Conservation (phyloP, 1,140 invertebrate species). For the Cardiocondyla obscurior region DNA sequence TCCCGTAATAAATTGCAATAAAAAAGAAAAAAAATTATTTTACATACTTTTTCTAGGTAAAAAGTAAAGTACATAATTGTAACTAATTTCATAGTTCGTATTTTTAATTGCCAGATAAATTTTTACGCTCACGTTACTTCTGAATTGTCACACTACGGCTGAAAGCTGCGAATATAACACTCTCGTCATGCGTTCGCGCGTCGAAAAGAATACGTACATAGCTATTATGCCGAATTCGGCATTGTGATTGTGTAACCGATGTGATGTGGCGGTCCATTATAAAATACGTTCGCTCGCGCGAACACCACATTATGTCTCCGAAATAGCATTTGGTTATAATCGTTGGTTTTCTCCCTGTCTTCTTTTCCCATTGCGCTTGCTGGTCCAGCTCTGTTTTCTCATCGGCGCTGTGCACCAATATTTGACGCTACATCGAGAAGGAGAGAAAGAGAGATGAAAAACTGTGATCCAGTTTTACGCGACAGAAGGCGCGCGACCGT, state of each 20-base stretch:
- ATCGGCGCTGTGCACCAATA: slow-evolving; percentile 60
- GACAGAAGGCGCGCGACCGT: slow-evolving; percentile 15
- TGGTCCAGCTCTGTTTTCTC: slow-evolving; percentile 16
- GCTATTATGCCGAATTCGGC: slow-evolving; percentile 82
- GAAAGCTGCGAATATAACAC: neutral
- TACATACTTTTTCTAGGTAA: neutral
- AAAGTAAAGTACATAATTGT: neutral
- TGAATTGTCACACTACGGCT: slow-evolving; percentile 60
- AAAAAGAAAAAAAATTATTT: neutral
- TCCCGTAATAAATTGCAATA: neutral
- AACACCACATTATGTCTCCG: slow-evolving; percentile 71
- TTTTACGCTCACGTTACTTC: too few relatives aligned
- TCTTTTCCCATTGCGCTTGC: slow-evolving; percentile 24
- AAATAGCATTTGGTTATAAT: slow-evolving; percentile 69
- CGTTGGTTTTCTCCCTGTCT: slow-evolving; percentile 45
- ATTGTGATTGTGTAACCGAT: slow-evolving; percentile 84
- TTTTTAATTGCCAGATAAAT: neutral
- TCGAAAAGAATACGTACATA: slow-evolving; percentile 73
- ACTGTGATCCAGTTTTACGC: neutral
- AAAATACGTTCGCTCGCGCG: slow-evolving; percentile 66
- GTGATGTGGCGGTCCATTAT: slow-evolving; percentile 83
- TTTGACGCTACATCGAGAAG: slow-evolving; percentile 62
- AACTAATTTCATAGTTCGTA: neutral
- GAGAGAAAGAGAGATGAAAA: slow-evolving; percentile 14
- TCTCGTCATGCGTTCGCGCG: slow-evolving; percentile 54